These are phyloP conservation scores for Drosophila bocqueti DNA, from an alignment of 1,140 invertebrate genomes.

Conservation along the genomic window DNA sequence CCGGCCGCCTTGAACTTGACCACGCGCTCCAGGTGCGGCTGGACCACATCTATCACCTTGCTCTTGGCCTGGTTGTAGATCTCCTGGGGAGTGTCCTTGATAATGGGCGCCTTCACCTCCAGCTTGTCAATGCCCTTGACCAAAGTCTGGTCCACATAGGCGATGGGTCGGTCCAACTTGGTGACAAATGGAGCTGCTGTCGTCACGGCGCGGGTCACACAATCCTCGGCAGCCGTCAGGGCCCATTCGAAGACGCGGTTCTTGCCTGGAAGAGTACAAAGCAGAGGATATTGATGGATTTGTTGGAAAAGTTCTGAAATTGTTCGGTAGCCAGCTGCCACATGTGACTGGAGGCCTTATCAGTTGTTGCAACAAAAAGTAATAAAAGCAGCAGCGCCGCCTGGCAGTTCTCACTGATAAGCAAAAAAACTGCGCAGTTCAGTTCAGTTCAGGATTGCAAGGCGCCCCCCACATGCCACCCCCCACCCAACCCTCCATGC, in stretches of 20 bases:
- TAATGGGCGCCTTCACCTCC: slow-evolving; percentile 89
- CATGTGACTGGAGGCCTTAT: slow-evolving; percentile 9
- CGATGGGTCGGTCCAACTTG: slow-evolving; percentile 87
- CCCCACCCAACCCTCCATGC: not conserved
- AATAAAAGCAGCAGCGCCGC: slow-evolving; percentile 2
- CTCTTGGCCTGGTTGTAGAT: slow-evolving; percentile 90
- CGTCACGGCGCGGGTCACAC: slow-evolving; percentile 87
- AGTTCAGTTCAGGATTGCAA: slow-evolving; percentile 15
- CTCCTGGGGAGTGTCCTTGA: slow-evolving; percentile 89
- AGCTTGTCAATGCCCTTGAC: slow-evolving; percentile 89
- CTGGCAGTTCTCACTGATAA: slow-evolving; percentile 15
- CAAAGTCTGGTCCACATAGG: slow-evolving; percentile 89
- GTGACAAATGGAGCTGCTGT: slow-evolving; percentile 88
- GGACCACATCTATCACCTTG: slow-evolving; percentile 87
- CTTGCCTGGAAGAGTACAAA: slow-evolving; percentile 84
- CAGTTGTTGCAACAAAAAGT: slow-evolving; percentile 18
- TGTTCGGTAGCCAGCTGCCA: not conserved
- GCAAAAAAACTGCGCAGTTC: slow-evolving; percentile 10
- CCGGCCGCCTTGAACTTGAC: slow-evolving; percentile 87
- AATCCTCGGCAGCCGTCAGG: slow-evolving; percentile 88
- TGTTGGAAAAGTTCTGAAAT: slow-evolving; percentile 27
- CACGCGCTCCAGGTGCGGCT: slow-evolving; percentile 88
- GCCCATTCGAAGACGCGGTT: slow-evolving; percentile 89
- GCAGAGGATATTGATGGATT: not conserved
- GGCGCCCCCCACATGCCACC: not conserved